These are phyloP conservation scores for Tortrix viridana DNA, from an alignment of 2,888 invertebrate genomes.

Conservation along the genomic window DNA sequence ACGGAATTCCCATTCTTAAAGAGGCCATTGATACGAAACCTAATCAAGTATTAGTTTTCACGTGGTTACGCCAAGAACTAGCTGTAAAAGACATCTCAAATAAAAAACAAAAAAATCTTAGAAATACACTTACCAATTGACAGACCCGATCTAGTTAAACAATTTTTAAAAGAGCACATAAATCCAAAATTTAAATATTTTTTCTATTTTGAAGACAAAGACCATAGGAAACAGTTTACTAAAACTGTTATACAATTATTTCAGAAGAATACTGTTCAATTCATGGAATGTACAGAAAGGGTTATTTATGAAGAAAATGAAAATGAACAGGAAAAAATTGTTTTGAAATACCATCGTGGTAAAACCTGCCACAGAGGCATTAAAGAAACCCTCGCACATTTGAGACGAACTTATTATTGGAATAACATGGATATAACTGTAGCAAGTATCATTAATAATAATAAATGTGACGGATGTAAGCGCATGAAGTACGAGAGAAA, in stretches of 20 bases:
- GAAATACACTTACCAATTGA: neutral
- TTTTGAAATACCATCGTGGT: no score
- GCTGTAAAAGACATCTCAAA: neutral
- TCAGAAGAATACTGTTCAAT: constrained; percentile 32
- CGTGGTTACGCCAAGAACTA: neutral
- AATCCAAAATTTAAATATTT: constrained; percentile 33
- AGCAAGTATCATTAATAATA: no score
- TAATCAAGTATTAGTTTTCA: constrained; percentile 5
- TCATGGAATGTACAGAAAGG: no score
- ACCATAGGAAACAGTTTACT: constrained; percentile 17
- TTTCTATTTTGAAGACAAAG: constrained; percentile 41
- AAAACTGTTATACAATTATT: constrained; percentile 37
- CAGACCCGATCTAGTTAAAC: constrained; percentile 28
- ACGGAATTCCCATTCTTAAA: constrained; percentile 45
- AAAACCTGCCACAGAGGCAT: no score
- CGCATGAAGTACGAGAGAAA: no score
- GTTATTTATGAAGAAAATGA: no score
- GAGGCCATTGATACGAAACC: constrained; percentile 50
- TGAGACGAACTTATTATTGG: no score
- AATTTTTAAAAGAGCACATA: constrained; percentile 38
- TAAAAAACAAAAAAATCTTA: neutral
- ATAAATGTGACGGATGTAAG: no score
- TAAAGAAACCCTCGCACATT: no score
- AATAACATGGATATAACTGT: no score
- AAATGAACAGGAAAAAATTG: no score